phyloP scores from a whole-genome alignment of 1,140 invertebrate species.

The Drosophila azteca region DNA sequence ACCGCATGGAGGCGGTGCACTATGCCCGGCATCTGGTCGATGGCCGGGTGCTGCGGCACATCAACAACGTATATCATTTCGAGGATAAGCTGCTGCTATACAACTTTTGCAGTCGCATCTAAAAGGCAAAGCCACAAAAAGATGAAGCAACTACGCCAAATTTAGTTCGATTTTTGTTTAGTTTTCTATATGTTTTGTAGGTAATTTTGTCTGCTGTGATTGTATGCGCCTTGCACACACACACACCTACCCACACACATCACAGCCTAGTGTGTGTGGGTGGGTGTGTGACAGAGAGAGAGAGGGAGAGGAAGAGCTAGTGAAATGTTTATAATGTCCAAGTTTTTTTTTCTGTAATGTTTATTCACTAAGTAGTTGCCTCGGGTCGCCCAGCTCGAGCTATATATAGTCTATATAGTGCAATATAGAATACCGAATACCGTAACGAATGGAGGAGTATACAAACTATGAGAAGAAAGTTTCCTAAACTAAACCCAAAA shows the following conservation, averaged over 20 bases:
- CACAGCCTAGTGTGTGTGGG: constrained; percentile 54
- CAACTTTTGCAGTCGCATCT: constrained; percentile 85
- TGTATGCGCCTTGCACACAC: constrained; percentile 44
- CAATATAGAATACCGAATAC: constrained; percentile 51
- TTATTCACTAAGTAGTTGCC: constrained; percentile 51
- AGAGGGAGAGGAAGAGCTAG: constrained; percentile 23
- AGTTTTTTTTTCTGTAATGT: constrained; percentile 43
- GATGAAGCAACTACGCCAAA: constrained; percentile 70
- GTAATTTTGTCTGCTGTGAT: constrained; percentile 73
- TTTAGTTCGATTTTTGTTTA: constrained; percentile 68
- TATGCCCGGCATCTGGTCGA: constrained; percentile 93
- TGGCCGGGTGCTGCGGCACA: constrained; percentile 92
- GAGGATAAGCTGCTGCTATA: constrained; percentile 89
- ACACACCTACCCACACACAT: constrained; percentile 21
- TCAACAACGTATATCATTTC: constrained; percentile 93
- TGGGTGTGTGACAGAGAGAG: not conserved
- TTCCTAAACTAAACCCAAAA: constrained; percentile 28
- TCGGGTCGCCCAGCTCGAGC: constrained; percentile 34
- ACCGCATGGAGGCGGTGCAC: constrained; percentile 89
- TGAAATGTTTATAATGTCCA: constrained; percentile 64
- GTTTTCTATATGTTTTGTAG: constrained; percentile 48
- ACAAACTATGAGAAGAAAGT: constrained; percentile 1
- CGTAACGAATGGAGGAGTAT: not conserved
- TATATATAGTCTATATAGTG: constrained; percentile 46
- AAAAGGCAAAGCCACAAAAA: constrained; percentile 20